Base-by-base conservation (phyloP, 2,888 invertebrate species). In the Caenorhabditis sp. region DNA sequence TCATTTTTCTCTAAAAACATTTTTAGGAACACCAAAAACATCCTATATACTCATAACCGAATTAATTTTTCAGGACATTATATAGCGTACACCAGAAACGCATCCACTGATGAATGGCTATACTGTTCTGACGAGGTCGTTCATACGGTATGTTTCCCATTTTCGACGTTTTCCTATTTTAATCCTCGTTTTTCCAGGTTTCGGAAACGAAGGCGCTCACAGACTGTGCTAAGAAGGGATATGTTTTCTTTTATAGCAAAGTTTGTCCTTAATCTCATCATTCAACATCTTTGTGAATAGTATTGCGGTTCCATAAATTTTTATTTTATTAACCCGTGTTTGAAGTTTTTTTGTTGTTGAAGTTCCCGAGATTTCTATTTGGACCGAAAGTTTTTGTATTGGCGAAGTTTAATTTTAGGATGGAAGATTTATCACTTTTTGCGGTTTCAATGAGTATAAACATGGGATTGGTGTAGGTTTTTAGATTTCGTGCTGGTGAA, bases 221-320 rank as follows among this genome's bases (percentile, higher is more conserved):
- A 26, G 23, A 25, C 7, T 25, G 23, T 26, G 21, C 56, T 10
- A 26, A 25, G 5, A 56, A 17, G 5, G 56, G 56, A 26, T 56
- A 56, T 56, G 56, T 56, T 25, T 56, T 56, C 26, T 56, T 26
- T 56, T 56, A 56, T 56, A 26, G 26, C 5, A 56, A 26, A 56
- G 12, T 26, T 56, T n/a, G 5, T 43, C 14, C 17, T 17, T 14
- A 17, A 10, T 43, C 43, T 17, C 17, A 3, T 43, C 17, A 12
- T 43, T 43, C 3, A 2, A 43, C n/a, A n/a, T n/a, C 14, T 17
- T 43, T 43, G 43, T 43, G 12, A 43, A 43, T 43, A 43, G 12
- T 43, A 3, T 43, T 43, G 14, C 43, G 43, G 43, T 43, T 43
- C 43, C 17, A 43, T 43, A 43, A 43, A 43, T 43, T 43, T 43